Evolutionary conservation across 2,113 vertebrate genomes (phyloP).

Genomic region (Hucho hucho): DNA sequence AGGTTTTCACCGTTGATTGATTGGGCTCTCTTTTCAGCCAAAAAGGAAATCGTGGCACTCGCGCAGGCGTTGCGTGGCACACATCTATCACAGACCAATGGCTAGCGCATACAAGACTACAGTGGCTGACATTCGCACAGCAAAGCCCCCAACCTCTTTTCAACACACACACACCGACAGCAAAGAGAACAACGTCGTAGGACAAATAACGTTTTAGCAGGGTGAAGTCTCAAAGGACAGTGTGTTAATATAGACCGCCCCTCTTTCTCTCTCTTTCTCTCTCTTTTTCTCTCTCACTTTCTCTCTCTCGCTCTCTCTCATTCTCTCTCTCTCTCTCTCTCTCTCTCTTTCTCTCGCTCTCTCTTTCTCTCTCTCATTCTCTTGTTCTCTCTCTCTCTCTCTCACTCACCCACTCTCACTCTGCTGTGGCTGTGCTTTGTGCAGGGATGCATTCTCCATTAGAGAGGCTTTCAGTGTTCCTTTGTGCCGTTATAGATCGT

Average conservation of each 20-base stretch:
- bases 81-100: slow-evolving; percentile 59
- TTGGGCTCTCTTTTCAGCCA: slow-evolving; percentile 47
- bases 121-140: slow-evolving; percentile 14
- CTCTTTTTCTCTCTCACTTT: slow-evolving; percentile 16
- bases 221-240: slow-evolving; percentile 22
- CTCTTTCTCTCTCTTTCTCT: slow-evolving; percentile 7
- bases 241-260: slow-evolving; percentile 4
- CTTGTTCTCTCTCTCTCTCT: background rate
- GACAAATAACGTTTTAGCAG: slow-evolving; percentile 13
- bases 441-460: slow-evolving; percentile 59
- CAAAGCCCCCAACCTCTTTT: background rate
- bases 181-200: slow-evolving; percentile 24
- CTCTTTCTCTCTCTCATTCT: slow-evolving; percentile 18
- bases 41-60: slow-evolving; percentile 46
- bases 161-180: slow-evolving; percentile 26
- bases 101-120: slow-evolving; percentile 37
- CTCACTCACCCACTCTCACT: slow-evolving; percentile 19
- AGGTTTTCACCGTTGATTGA: slow-evolving; percentile 59
- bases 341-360: background rate
- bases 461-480: slow-evolving; percentile 60
- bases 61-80: slow-evolving; percentile 34
- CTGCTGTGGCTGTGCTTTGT: slow-evolving; percentile 27
- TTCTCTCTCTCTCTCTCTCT: slow-evolving; percentile 7
- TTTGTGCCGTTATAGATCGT: slow-evolving; percentile 64
- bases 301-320: slow-evolving; percentile 22